Evolutionary conservation across 53 echinoderm and acorn worm species (phyloP).

Genomic region (Temnopleurus reevesii): DNA sequence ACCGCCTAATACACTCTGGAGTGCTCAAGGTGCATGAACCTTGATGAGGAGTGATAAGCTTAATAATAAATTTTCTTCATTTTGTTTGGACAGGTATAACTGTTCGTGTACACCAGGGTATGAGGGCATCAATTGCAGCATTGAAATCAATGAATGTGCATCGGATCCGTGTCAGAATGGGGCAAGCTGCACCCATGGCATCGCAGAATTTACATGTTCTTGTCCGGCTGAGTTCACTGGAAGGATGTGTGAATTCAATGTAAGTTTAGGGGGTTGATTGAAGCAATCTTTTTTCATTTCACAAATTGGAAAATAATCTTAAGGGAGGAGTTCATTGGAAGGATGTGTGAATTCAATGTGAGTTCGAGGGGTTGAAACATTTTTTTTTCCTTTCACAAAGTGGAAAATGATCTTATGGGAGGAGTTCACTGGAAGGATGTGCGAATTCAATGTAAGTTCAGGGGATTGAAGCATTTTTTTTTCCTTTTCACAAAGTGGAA

Average conservation of each 20-base stretch:
- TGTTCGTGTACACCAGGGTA: constrained; percentile 79
- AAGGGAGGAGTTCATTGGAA: constrained; percentile 75
- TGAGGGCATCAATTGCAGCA: constrained; percentile 71
- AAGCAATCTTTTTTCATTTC: too few relatives aligned
- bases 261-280: constrained; percentile 61
- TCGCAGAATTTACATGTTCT: constrained; percentile 69
- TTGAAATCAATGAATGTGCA: constrained; percentile 82
- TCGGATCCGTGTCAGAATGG: constrained; percentile 69
- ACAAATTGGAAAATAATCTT: too few relatives aligned
- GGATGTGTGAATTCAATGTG: constrained; percentile 83
- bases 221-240: constrained; percentile 84
- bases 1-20: too few relatives aligned
- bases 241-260: constrained; percentile 79
- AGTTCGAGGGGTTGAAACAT: constrained; percentile 49
- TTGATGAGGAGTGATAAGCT: too few relatives aligned
- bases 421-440: constrained; percentile 76
- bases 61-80: too few relatives aligned
- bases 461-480: too few relatives aligned
- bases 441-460: constrained; percentile 87
- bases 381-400: too few relatives aligned
- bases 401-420: too few relatives aligned
- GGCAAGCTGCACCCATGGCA: constrained; percentile 64
- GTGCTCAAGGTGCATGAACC: too few relatives aligned
- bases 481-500: too few relatives aligned
- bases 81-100: too few relatives aligned